phyloP scores from a whole-genome alignment of 2,113 vertebrate genomes.

The Bostrychus sinensis region DNA sequence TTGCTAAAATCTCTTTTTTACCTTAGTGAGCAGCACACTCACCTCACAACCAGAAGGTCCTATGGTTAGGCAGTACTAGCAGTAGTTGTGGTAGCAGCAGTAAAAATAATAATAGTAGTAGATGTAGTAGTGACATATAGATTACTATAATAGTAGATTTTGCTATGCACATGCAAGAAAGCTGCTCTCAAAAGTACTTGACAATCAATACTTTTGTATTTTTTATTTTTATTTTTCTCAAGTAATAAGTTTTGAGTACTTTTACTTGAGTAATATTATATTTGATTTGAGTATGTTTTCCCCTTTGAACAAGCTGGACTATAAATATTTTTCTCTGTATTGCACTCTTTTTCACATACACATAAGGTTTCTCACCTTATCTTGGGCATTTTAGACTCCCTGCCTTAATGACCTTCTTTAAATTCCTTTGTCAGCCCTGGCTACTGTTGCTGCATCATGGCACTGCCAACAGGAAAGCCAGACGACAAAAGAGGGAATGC shows the following conservation, averaged over 20 bases:
- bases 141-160: no score
- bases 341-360: background rate
- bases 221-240: no score
- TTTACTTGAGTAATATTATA: no score
- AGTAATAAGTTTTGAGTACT: no score
- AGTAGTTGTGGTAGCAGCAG: background rate
- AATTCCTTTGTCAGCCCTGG: slow-evolving; percentile 6
- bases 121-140: no score
- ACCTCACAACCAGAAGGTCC: background rate
- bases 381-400: background rate
- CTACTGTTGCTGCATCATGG: slow-evolving; percentile 22
- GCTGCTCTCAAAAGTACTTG: no score
- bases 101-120: no score
- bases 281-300: no score
- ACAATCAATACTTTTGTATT: no score
- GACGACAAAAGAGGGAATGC: slow-evolving; percentile 26
- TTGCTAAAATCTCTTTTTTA: background rate
- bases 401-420: background rate
- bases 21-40: background rate
- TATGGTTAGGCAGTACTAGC: background rate
- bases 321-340: no score
- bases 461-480: slow-evolving; percentile 32
- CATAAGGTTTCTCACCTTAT: background rate
- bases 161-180: no score
- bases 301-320: no score